Conservation (phyloP, 2,797 vertebrate genomes). For the Craterocephalus amniculus region DNA sequence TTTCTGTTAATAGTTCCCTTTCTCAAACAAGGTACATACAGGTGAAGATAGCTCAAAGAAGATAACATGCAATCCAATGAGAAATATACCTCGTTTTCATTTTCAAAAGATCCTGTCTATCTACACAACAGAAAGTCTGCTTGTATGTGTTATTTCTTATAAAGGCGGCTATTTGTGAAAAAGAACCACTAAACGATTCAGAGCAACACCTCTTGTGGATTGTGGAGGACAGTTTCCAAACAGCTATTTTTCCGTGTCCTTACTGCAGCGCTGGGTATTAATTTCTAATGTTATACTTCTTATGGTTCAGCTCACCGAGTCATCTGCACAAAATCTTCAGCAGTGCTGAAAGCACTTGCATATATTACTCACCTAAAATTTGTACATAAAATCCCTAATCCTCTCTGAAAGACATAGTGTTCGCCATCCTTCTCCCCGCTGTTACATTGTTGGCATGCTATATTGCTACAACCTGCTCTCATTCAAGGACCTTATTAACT, state of each 20-base stretch:
- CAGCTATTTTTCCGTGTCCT: constrained; percentile 41
- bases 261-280: constrained; percentile 46
- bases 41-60: constrained; percentile 9
- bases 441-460: constrained; percentile 62
- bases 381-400: constrained; percentile 56
- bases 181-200: constrained; percentile 28
- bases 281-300: constrained; percentile 46
- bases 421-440: constrained; percentile 35
- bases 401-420: constrained; percentile 52
- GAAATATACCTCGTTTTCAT: neutral
- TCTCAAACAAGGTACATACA: constrained; percentile 11
- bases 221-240: constrained; percentile 2
- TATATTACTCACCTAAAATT: constrained; percentile 56
- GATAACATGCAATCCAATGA: constrained; percentile 7
- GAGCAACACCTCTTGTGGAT: constrained; percentile 19
- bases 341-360: constrained; percentile 53
- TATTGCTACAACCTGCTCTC: constrained; percentile 56
- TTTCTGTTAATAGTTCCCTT: constrained; percentile 13
- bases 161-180: constrained; percentile 4
- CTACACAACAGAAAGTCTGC: neutral
- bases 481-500: constrained; percentile 72
- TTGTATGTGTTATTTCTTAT: constrained; percentile 11
- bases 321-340: constrained; percentile 38
- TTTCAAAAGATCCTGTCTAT: constrained; percentile 1
- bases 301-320: constrained; percentile 35